These are phyloP conservation scores for Akabosia matsudoensis DNA, from an alignment of 1,140 invertebrate genomes.

Conservation along the genomic window DNA sequence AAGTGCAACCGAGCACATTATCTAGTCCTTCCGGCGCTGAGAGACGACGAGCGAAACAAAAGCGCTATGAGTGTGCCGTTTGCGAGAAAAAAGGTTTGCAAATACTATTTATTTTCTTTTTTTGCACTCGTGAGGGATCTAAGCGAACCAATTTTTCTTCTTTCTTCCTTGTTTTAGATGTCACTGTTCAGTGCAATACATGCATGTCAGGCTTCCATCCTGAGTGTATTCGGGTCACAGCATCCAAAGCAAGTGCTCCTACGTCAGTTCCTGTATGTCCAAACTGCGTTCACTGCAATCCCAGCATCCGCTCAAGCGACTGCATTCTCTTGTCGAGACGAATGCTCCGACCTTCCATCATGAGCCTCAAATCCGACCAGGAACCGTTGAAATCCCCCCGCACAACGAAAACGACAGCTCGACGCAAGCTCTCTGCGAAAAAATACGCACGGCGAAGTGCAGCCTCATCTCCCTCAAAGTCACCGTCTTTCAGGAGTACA, in stretches of 20 bases:
- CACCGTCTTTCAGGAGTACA: not conserved
- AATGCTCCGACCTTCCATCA: not conserved
- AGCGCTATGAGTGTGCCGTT: conserved; percentile 2
- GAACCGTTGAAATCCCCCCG: not conserved
- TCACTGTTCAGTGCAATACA: conserved; percentile 1
- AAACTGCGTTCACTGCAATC: not conserved
- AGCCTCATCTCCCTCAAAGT: not conserved
- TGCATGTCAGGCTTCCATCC: conserved; percentile 20
- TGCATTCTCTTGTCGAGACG: not conserved
- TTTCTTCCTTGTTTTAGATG: conserved; percentile 1
- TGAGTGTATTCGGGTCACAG: conserved; percentile 27
- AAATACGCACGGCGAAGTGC: not conserved
- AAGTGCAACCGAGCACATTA: not conserved
- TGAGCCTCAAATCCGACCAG: not conserved
- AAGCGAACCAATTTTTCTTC: too few species aligned
- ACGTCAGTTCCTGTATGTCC: not conserved
- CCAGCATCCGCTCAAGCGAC: not conserved
- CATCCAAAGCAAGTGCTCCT: conserved; percentile 11
- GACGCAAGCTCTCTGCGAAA: not conserved
- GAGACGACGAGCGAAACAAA: not conserved
- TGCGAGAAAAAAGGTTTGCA: conserved; percentile 27
- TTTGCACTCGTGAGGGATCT: too few species aligned
- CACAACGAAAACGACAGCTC: not conserved
- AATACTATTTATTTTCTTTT: not conserved
- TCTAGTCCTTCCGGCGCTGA: not conserved